Percentiles rank a stretch among this genome's conserved stretches.
phyloP scores from a whole-genome alignment of 2,888 invertebrate species.

The Embidobia sp. region DNA sequence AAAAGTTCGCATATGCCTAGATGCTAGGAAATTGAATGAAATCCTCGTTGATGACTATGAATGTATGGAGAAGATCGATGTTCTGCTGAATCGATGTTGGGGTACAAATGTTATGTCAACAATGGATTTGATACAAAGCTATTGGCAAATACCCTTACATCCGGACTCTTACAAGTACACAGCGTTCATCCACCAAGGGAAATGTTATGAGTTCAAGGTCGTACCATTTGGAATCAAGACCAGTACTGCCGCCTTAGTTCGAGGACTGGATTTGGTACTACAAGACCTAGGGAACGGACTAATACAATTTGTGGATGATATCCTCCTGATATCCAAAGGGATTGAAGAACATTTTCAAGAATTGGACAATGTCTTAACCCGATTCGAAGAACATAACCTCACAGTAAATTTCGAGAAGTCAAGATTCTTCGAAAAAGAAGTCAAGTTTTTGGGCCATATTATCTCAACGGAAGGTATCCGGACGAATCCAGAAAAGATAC shows the following conservation, averaged over 20 bases:
- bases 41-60: no score
- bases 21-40: no score
- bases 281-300: not conserved
- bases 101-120: no score
- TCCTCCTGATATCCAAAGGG: not conserved
- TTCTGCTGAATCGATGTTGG: no score
- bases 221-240: no score
- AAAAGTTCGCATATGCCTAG: no score
- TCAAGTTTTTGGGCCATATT: slow-evolving; percentile 12
- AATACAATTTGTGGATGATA: slow-evolving; percentile 9
- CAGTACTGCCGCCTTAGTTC: no score
- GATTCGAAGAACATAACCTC: not conserved
- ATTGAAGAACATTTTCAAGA: not conserved
- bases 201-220: slow-evolving; percentile 9
- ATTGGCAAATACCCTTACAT: no score
- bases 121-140: no score
- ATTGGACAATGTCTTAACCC: not conserved
- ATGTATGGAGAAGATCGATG: no score
- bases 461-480: not conserved
- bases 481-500: not conserved
- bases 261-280: slow-evolving; percentile 1
- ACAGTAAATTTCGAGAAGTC: slow-evolving; percentile 14
- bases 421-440: no score
- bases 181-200: slow-evolving; percentile 8
- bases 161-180: no score